Conservation (phyloP, 2,888 invertebrate genomes). For the Clistopyga incitator region DNA sequence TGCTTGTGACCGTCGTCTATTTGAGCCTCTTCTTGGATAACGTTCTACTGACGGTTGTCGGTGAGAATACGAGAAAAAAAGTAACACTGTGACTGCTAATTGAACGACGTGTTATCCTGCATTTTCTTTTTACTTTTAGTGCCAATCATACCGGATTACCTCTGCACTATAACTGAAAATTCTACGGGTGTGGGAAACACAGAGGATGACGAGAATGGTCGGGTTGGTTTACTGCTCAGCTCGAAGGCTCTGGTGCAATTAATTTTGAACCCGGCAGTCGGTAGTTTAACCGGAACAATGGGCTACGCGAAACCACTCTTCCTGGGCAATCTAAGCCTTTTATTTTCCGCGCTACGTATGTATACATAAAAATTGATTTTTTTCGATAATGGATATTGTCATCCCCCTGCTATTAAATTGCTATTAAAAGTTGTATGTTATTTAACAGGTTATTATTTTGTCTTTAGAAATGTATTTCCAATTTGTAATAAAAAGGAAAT, state of each 20-base stretch:
- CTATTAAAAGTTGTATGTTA: too few relatives aligned
- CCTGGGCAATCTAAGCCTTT: conserved; percentile 88
- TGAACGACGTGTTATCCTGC: background rate
- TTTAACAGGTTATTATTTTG: too few relatives aligned
- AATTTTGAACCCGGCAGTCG: conserved; percentile 91
- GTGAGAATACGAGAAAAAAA: conserved; percentile 86
- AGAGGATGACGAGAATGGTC: conserved; percentile 88
- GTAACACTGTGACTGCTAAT: background rate
- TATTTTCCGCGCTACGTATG: conserved; percentile 89
- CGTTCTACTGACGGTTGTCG: conserved; percentile 94
- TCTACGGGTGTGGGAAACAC: conserved; percentile 73
- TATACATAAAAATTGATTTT: conserved; percentile 64
- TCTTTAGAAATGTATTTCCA: too few relatives aligned
- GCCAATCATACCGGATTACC: conserved; percentile 92
- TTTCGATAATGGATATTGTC: conserved; percentile 48
- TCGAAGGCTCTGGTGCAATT: conserved; percentile 93
- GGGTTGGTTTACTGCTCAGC: conserved; percentile 89
- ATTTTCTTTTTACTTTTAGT: conserved; percentile 86
- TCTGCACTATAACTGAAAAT: conserved; percentile 86
- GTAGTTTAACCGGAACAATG: conserved; percentile 87
- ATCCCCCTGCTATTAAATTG: background rate
- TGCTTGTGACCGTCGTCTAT: conserved; percentile 88
- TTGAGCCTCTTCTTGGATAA: conserved; percentile 93
- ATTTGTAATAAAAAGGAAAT: too few relatives aligned
- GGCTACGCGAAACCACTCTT: conserved; percentile 90